Evolutionary conservation across 37 sponge, comb jelly and placozoan genomes (phyloP).

Genomic region (Chondrilla cf. caribensis): DNA sequence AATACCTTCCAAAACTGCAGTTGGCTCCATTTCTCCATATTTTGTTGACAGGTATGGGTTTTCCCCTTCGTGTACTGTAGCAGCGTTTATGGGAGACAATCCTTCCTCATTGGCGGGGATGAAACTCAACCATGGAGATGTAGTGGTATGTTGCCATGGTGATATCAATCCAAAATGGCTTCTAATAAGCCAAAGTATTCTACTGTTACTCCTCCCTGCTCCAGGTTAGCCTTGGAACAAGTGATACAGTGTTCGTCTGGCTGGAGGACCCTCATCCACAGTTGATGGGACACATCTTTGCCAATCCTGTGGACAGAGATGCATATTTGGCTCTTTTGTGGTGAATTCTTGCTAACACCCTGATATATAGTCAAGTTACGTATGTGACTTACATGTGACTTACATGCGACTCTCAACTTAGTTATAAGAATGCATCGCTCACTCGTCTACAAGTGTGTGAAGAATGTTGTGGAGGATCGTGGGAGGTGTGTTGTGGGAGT

Average conservation of each 20-base stretch:
- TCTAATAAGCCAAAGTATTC: no score
- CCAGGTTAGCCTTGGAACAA: constrained; percentile 81
- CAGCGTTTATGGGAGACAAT: constrained; percentile 94
- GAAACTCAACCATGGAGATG: constrained; percentile 78
- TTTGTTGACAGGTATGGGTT: constrained; percentile 76
- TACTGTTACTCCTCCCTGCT: no score
- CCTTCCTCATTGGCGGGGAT: constrained; percentile 90
- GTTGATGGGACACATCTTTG: constrained; percentile 89
- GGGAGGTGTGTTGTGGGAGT: constrained; percentile 49
- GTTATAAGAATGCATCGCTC: constrained; percentile 89
- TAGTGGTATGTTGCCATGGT: constrained; percentile 51
- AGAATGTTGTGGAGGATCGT: constrained; percentile 39
- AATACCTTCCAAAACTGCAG: constrained; percentile 61
- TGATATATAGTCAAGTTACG: background rate
- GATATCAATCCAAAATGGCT: background rate
- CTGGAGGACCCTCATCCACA: constrained; percentile 74
- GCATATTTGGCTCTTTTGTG: constrained; percentile 91
- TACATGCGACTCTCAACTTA: background rate
- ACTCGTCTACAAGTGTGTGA: constrained; percentile 72
- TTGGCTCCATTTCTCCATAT: constrained; percentile 78
- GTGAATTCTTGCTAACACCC: constrained; percentile 25
- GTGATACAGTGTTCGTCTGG: constrained; percentile 94
- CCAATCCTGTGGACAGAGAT: constrained; percentile 77
- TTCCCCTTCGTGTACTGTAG: constrained; percentile 57
- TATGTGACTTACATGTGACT: background rate